Evolutionary conservation across 2,797 vertebrate species (phyloP), one percentile per base, ranked within the genome.

Genomic region (Selene dorsalis): DNA sequence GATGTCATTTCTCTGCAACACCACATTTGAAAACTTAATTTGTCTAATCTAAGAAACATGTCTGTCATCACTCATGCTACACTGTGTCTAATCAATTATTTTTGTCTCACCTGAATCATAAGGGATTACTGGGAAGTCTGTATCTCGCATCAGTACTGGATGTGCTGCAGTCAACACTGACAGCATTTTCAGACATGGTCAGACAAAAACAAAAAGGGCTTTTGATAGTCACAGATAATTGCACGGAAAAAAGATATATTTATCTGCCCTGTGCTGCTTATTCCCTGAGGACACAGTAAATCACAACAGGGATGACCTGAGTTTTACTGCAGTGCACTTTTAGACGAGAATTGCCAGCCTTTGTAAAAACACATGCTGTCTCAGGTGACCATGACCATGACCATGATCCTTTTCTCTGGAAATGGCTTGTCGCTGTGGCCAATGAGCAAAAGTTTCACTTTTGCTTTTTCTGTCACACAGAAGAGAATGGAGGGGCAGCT

Each of bases 351-450:
- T 67, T 62, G 47, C 7, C 6, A 35, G 20, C 20, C 66, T 3
- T 18, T 39, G 38, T 58, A 47, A 30, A 69, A 64, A 30, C 30
- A 77, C 30, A 13, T 14, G 9, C 28, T 50, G 20, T 69, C 38
- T 69, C 17, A 56, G 82, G 73, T 80, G 48, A 75, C 28, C 60
- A 6, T 61, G 75, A 87, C n/a, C n/a, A n/a, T n/a, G n/a, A n/a
- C n/a, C n/a, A n/a, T n/a, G n/a, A n/a, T n/a, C n/a, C n/a, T n/a
- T n/a, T n/a, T 75, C 39, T 72, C 39, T 61, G 39, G 39, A 28
- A 75, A 69, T 66, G 66, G 48, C 59, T 77, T 2, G 3, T 7
- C 0, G 3, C 47, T 55, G 48, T 45, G 22, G 43, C 38, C 13
- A 9, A 32, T 13, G 58, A 30, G 18, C n/a, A n/a, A 2, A 12